These are phyloP conservation scores for Drosophila eohydei DNA, from an alignment of 2,888 invertebrate species.

Conservation along the genomic window DNA sequence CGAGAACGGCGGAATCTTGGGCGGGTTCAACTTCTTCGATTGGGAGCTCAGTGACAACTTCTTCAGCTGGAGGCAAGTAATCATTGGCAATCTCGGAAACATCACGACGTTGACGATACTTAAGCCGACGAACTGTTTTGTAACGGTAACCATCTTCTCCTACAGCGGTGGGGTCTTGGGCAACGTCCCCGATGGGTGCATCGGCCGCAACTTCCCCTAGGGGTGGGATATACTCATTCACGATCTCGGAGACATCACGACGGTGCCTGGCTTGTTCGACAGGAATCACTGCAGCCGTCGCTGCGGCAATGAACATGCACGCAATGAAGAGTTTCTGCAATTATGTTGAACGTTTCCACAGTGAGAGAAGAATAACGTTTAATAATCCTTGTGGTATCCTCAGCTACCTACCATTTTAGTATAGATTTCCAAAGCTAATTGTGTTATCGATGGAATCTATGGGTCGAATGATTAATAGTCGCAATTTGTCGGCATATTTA, in stretches of 20 bases:
- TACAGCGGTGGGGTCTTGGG: conserved; percentile 64
- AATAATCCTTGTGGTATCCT: conserved; percentile 15
- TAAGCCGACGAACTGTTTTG: conserved; percentile 75
- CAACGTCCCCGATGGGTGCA: conserved; percentile 33
- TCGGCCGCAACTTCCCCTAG: conserved; percentile 52
- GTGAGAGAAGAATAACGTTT: conserved; percentile 7
- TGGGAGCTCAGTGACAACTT: conserved; percentile 44
- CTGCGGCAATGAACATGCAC: conserved; percentile 74
- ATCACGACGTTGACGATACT: conserved; percentile 77
- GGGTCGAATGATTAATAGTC: conserved; percentile 78
- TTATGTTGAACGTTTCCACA: background rate
- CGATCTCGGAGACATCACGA: conserved; percentile 75
- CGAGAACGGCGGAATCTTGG: conserved; percentile 51
- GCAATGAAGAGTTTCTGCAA: conserved; percentile 73
- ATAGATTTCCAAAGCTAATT: conserved; percentile 74
- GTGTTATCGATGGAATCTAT: conserved; percentile 78
- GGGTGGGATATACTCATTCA: conserved; percentile 74
- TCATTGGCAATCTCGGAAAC: conserved; percentile 72
- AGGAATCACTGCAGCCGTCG: conserved; percentile 81
- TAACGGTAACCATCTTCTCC: conserved; percentile 76
- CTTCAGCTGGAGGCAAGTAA: conserved; percentile 69
- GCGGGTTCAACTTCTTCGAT: conserved; percentile 38
- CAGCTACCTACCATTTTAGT: conserved; percentile 67
- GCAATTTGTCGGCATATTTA: conserved; percentile 78
- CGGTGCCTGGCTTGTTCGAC: conserved; percentile 80